phyloP scores from a whole-genome alignment of 2,888 invertebrate species.

The Chloroclystis v-ata region DNA sequence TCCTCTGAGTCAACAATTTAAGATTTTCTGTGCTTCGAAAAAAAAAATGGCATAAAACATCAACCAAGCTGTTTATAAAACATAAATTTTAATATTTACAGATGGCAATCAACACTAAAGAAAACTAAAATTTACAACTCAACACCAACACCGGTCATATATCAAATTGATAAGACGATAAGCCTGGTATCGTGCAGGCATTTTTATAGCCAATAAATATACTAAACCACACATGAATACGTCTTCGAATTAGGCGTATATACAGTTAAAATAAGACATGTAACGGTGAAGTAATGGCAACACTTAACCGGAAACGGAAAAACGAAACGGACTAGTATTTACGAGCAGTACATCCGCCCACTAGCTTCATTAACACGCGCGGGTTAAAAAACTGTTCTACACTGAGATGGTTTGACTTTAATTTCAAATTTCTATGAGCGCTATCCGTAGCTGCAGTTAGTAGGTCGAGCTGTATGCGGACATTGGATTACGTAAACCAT shows the following conservation, averaged over 20 bases:
- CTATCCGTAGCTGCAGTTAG: conserved; percentile 5
- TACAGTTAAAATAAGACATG: conserved; percentile 67
- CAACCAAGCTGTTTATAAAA: neutral
- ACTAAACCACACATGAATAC: conserved; percentile 43
- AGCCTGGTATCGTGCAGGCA: conserved; percentile 38
- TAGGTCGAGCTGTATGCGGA: too few species aligned
- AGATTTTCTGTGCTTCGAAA: too few species aligned
- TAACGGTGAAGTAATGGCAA: conserved; percentile 64
- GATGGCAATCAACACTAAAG: conserved; percentile 15
- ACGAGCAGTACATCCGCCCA: conserved; percentile 69
- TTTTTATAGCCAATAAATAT: conserved; percentile 48
- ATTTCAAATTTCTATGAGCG: conserved; percentile 12
- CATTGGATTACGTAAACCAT: too few species aligned
- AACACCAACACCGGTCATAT: conserved; percentile 37
- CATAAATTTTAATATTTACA: conserved; percentile 1
- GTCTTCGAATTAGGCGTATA: conserved; percentile 56
- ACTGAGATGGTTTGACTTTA: conserved; percentile 39
- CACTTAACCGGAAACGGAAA: conserved; percentile 70
- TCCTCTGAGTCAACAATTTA: too few species aligned
- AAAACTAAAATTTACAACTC: conserved; percentile 31
- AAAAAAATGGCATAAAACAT: too few species aligned
- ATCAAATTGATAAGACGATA: conserved; percentile 46
- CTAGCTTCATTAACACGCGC: conserved; percentile 60
- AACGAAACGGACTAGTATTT: conserved; percentile 74
- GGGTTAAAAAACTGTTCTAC: conserved; percentile 42